These are phyloP conservation scores for Luffia ferchaultella DNA, from an alignment of 2,888 invertebrate species.

Conservation along the genomic window DNA sequence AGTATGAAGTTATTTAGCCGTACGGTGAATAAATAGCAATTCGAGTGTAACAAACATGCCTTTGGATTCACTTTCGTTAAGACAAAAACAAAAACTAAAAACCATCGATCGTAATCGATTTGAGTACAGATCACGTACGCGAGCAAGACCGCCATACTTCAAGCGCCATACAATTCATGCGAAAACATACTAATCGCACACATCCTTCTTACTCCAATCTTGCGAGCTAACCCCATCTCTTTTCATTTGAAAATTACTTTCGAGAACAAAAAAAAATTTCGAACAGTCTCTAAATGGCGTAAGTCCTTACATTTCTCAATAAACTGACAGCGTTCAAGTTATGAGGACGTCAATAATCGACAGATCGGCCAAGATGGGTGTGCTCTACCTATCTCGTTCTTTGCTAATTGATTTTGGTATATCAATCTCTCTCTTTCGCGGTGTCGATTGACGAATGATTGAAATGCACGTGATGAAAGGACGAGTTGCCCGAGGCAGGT, in stretches of 20 bases:
- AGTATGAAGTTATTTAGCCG: too few relatives aligned
- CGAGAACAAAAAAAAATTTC: conserved; percentile 5
- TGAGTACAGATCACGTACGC: background rate
- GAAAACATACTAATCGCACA: conserved; percentile 22
- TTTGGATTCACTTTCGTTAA: too few relatives aligned
- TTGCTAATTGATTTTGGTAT: conserved; percentile 20
- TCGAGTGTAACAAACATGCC: too few relatives aligned
- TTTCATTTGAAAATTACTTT: conserved; percentile 23
- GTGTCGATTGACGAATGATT: conserved; percentile 54
- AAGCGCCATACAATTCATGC: conserved; percentile 18
- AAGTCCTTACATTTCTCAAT: background rate
- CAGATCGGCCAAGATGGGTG: conserved; percentile 22
- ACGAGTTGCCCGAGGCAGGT: background rate
- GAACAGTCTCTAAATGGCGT: background rate
- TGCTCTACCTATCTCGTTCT: conserved; percentile 27
- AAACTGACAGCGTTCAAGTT: conserved; percentile 23
- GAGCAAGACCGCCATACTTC: conserved; percentile 18
- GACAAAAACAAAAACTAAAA: too few relatives aligned
- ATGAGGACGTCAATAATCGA: conserved; percentile 30
- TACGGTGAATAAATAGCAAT: too few relatives aligned
- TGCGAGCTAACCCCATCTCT: conserved; percentile 23
- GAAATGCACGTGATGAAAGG: conserved; percentile 15
- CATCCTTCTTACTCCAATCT: conserved; percentile 28
- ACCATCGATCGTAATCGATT: too few relatives aligned
- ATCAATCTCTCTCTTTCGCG: conserved; percentile 40